Base-by-base conservation (phyloP, 2,888 invertebrate species). In the Heliconius erato region DNA sequence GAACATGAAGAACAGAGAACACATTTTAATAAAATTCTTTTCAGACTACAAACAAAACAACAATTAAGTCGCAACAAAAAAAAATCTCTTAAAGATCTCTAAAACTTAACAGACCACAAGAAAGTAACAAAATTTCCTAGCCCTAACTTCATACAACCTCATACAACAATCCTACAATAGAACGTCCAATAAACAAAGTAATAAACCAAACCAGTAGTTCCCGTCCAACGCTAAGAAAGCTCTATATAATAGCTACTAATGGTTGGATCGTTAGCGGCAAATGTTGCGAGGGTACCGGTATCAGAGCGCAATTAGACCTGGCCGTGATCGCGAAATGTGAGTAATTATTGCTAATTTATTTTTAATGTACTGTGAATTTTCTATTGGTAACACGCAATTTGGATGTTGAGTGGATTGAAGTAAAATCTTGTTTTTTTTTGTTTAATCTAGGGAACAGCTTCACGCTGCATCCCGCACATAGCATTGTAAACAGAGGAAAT, bases 161-260 rank as follows among this genome's bases (percentile, higher is more conserved):
- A 63, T 63, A 63, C 63, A 23, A 63, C n/a, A 23, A 63, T 69
- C 12, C 2, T 19, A 67, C 2, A 59, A n/a, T 74, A 59, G 59
- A 54, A 79, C 40, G 3, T 7, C 59, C 44, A 35, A 59, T 68
- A 77, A 83, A 80, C 80, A 83, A 80, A 78, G 74, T 54, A 59
- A 67, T 59, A 80, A 82, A 82, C 54, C 79, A 67, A 59, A 67
- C 65, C 23, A 67, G 28, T 67, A 79, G 28, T 79, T 74, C 49
- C 76, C 54, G 49, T 26, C 67, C 68, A 49, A 54, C 16, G 54
- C 77, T 68, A 69, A 83, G 78, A 77, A 78, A 76, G 80, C 80
- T 82, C 79, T 79, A 81, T 83, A 83, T 83, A 84, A 83, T 84
- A 79, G 83, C 79, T 79, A 83, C 84, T 82, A 83, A 84, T 82